phyloP scores from a whole-genome alignment of 2,888 invertebrate genomes.

The Stenolophus ochropezus region DNA sequence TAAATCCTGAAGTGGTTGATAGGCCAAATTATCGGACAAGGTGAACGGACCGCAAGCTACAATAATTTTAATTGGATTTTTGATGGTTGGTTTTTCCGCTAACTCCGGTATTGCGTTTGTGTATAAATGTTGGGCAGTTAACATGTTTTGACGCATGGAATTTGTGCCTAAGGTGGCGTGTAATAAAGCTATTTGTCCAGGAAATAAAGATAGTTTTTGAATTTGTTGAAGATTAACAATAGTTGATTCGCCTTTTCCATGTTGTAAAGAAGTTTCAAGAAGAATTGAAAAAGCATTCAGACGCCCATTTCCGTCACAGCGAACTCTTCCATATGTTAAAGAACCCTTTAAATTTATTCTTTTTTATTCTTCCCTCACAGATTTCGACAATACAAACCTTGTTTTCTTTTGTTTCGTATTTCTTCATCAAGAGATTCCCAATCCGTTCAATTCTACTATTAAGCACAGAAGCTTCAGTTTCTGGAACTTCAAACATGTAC shows the following conservation, averaged over 20 bases:
- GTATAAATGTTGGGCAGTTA: constrained; percentile 75
- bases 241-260: constrained; percentile 71
- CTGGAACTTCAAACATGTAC: constrained; percentile 76
- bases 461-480: constrained; percentile 72
- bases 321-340: constrained; percentile 81
- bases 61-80: constrained; percentile 77
- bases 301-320: constrained; percentile 84
- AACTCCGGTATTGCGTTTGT: constrained; percentile 74
- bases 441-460: constrained; percentile 71
- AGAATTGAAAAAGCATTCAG: constrained; percentile 82
- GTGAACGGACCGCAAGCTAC: constrained; percentile 91
- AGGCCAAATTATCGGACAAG: constrained; percentile 83
- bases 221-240: constrained; percentile 74
- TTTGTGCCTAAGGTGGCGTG: constrained; percentile 78
- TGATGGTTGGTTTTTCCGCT: constrained; percentile 72
- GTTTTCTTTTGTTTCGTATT: constrained; percentile 67
- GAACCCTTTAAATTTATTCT: constrained; percentile 67
- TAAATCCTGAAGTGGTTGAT: constrained; percentile 88
- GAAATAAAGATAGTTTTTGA: constrained; percentile 82
- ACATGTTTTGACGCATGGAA: constrained; percentile 78
- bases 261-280: constrained; percentile 80
- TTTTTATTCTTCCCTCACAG: background rate
- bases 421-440: constrained; percentile 67
- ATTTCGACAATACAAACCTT: constrained; percentile 7
- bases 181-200: constrained; percentile 86